These are phyloP conservation scores for Pinna nobilis DNA, from an alignment of 1,140 invertebrate species.

Conservation along the genomic window DNA sequence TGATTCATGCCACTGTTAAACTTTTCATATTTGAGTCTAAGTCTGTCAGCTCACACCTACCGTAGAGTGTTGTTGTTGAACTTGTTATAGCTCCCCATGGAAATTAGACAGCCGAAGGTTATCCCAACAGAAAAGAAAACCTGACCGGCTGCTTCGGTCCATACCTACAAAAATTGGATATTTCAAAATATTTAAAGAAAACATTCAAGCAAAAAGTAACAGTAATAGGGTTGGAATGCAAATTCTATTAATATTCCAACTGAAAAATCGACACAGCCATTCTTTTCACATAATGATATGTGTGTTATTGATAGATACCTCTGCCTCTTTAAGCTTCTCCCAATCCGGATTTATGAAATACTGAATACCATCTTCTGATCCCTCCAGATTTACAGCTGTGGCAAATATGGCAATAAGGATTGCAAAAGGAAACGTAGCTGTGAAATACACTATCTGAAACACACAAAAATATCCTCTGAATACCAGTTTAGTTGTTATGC, in stretches of 20 bases:
- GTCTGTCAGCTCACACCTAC: slow-evolving; percentile 39
- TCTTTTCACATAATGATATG: too few species aligned
- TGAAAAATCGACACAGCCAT: too few species aligned
- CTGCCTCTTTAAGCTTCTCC: slow-evolving; percentile 53
- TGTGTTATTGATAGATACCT: slow-evolving; percentile 49
- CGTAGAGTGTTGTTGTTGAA: slow-evolving; percentile 68
- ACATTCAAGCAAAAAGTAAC: too few species aligned
- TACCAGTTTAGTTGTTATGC: too few species aligned
- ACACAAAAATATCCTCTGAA: too few species aligned
- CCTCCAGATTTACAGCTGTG: slow-evolving; percentile 80
- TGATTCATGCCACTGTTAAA: too few species aligned
- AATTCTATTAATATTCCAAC: too few species aligned
- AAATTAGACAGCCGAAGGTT: slow-evolving; percentile 84
- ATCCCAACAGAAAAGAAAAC: slow-evolving; percentile 98
- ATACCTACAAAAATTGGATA: slow-evolving; percentile 81
- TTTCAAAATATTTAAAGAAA: not conserved
- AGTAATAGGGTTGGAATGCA: too few species aligned
- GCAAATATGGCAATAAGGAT: slow-evolving; percentile 73
- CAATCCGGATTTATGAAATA: slow-evolving; percentile 81
- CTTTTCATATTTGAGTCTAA: too few species aligned
- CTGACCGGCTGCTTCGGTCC: slow-evolving; percentile 97
- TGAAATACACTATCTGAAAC: slow-evolving; percentile 75
- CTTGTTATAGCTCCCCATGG: slow-evolving; percentile 70
- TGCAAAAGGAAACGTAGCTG: slow-evolving; percentile 75
- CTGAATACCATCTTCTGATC: slow-evolving; percentile 82